Conservation (phyloP, 2,113 vertebrate genomes). For the Phainopepla nitens region DNA sequence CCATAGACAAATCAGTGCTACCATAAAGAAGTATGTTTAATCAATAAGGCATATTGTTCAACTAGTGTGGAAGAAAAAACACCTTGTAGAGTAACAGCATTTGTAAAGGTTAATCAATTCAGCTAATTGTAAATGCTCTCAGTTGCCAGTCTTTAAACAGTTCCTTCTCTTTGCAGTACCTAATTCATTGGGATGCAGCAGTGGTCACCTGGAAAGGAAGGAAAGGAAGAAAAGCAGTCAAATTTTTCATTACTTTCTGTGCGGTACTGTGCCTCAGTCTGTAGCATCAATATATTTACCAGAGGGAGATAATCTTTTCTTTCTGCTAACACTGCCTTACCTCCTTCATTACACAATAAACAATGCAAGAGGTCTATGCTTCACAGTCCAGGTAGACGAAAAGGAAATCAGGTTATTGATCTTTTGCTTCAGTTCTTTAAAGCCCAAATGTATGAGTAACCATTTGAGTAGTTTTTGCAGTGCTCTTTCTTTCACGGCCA, state of each 20-base stretch:
- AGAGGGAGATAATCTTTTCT: slow-evolving; percentile 61
- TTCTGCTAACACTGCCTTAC: slow-evolving; percentile 15
- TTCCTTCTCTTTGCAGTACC: slow-evolving; percentile 58
- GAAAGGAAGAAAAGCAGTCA: neutral
- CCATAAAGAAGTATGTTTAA: slow-evolving; percentile 56
- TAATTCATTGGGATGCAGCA: slow-evolving; percentile 60
- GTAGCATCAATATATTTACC: slow-evolving; percentile 71
- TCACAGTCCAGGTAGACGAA: slow-evolving; percentile 54
- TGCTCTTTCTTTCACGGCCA: neutral
- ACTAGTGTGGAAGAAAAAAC: slow-evolving; percentile 57
- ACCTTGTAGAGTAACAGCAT: slow-evolving; percentile 66
- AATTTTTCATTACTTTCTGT: slow-evolving; percentile 63
- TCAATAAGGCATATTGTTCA: slow-evolving; percentile 70
- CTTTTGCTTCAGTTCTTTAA: slow-evolving; percentile 48
- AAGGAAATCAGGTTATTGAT: slow-evolving; percentile 69
- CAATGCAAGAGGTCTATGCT: slow-evolving; percentile 64
- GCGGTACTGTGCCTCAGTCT: slow-evolving; percentile 38
- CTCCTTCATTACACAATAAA: slow-evolving; percentile 65
- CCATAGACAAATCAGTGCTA: slow-evolving; percentile 47
- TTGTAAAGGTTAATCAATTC: slow-evolving; percentile 80
- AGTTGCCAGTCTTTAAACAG: slow-evolving; percentile 65
- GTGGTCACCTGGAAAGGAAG: neutral
- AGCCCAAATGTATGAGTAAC: slow-evolving; percentile 34
- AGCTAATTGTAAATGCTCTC: slow-evolving; percentile 76
- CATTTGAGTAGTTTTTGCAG: neutral